Conservation (phyloP, 2,113 vertebrate genomes). For the Noturus placidus region DNA sequence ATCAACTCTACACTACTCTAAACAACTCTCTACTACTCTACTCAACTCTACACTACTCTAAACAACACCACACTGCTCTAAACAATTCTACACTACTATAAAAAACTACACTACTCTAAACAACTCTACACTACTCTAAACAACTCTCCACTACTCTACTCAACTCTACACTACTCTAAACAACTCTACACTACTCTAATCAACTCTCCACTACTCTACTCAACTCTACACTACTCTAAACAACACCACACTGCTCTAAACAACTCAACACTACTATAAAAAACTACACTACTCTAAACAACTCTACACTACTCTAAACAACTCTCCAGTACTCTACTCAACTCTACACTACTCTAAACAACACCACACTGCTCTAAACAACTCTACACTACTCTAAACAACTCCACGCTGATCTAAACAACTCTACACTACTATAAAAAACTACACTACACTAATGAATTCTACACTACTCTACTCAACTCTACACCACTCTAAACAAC, state of each 20-base stretch:
- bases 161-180: no score
- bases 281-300: not conserved
- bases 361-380: not conserved
- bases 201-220: not conserved
- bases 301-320: not conserved
- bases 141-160: no score
- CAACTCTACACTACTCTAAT: constrained; percentile 39
- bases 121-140: not conserved
- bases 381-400: not conserved
- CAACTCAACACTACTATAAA: no score
- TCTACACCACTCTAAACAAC: not conserved
- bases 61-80: not conserved
- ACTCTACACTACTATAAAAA: not conserved
- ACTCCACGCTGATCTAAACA: not conserved
- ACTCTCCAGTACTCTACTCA: not conserved
- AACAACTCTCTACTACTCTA: not conserved
- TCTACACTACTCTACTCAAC: not conserved
- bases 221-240: no score
- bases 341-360: not conserved
- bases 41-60: not conserved
- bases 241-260: no score
- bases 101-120: not conserved
- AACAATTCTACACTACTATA: not conserved
- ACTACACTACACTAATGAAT: not conserved
- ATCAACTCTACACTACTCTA: no score